These are phyloP conservation scores for Panthera tigris DNA, from an alignment of 2,113 vertebrate genomes.

Conservation along the genomic window DNA sequence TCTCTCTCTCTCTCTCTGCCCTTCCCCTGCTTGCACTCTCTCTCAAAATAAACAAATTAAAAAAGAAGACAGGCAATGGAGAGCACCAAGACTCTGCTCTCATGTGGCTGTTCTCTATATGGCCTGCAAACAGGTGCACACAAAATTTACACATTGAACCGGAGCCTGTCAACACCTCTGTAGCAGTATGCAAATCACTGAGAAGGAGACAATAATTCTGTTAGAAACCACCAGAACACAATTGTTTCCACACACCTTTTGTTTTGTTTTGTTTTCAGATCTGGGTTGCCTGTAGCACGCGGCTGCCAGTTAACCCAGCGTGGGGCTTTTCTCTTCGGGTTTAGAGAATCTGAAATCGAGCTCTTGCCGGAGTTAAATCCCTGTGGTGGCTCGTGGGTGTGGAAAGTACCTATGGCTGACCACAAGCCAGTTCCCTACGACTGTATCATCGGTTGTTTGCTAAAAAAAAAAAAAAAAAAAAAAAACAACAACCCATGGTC, in stretches of 20 bases:
- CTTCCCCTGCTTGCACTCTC: too few relatives aligned
- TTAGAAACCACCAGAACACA: neutral
- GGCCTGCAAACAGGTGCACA: neutral
- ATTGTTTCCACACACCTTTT: neutral
- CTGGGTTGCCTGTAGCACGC: neutral
- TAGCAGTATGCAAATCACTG: neutral
- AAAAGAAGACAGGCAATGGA: neutral
- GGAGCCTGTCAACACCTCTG: neutral
- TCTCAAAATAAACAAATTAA: too few relatives aligned
- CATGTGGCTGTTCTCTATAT: neutral
- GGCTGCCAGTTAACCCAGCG: constrained; percentile 33
- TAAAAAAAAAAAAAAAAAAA: neutral
- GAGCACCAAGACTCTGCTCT: neutral
- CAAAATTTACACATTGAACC: neutral
- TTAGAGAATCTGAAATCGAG: constrained; percentile 50
- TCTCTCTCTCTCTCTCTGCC: too few relatives aligned
- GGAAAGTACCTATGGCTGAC: constrained; percentile 68
- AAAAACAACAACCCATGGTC: neutral
- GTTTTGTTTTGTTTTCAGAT: neutral
- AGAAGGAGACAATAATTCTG: neutral
- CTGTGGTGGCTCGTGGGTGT: neutral
- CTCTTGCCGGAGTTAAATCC: neutral
- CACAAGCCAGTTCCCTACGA: constrained; percentile 25
- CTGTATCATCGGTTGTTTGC: neutral
- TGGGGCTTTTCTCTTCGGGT: constrained; percentile 67